Base-by-base conservation (phyloP, 1,140 invertebrate species). In the Drosophila serrata region DNA sequence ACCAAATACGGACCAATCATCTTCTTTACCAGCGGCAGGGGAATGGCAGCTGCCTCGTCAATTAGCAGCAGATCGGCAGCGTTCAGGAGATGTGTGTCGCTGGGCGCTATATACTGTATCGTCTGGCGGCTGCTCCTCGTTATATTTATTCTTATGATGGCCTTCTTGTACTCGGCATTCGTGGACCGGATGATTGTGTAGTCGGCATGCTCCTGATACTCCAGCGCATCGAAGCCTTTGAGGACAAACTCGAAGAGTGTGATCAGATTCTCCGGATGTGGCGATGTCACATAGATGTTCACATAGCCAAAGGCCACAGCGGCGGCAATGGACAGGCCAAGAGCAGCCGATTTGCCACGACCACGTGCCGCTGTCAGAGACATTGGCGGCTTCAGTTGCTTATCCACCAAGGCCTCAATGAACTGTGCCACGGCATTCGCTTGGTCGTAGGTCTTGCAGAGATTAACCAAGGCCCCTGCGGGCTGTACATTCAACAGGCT, bases 1-100 rank as follows among this genome's bases (percentile, higher is more conserved):
- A 98, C 97, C 37, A 99, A 94, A 91, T 99, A 99, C 1, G 98
- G 97, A 1, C 98, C 98, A 56, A 98, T 94, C 91, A 99, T 96
- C 42, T 96, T 95, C 86, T 98, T 98, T 0, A 99, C 98, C 79
- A 98, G 95, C 0, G 98, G 97, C 49, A 99, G 93, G 0, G 99
- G 99, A 79, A 99, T 99, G 19, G 99, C 99, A 4, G 99, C 99
- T 11, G 99, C 99, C 94, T 99, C 99, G 93, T 99, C 99, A 79
- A 99, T 99, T 22, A 99, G 95, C 31, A 99, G 94, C 13, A 99
- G 93, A 93, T 99, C 99, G 15, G 98, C 98, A 92, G 99, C 98
- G 17, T 96, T 96, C 29, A 99, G 94, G 75, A 98, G 96, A 46
- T 95, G 95, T n/a, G 96, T 95, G 93, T 99, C 98, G 37, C 95